A percentile compares a stretch with the other conserved stretches of the same genome.
Conservation (phyloP, 2,888 invertebrate genomes). For the Macrophya annulata region DNA sequence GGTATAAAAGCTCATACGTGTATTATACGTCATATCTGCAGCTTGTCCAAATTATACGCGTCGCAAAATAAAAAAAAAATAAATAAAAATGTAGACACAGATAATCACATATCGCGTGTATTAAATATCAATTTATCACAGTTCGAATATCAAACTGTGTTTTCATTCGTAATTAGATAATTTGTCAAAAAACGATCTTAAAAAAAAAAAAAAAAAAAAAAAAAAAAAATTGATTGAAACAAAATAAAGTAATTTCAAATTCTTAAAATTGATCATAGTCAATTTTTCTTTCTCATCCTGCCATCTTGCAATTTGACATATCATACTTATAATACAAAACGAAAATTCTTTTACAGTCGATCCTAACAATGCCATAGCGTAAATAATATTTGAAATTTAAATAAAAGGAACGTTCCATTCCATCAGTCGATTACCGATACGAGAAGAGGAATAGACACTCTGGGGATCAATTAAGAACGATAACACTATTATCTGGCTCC, state of each 20-base stretch:
- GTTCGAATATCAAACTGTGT: neutral
- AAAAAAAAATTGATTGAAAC: neutral
- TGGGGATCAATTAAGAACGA: constrained; percentile 45
- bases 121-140: neutral
- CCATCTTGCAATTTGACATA: neutral
- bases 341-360: neutral
- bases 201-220: too few species aligned
- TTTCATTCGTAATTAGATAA: neutral
- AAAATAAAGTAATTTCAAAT: neutral
- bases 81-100: neutral
- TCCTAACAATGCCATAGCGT: constrained; percentile 3
- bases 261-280: neutral
- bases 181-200: neutral
- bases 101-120: neutral
- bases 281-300: neutral
- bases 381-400: constrained; percentile 35
- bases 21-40: neutral
- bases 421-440: constrained; percentile 42
- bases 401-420: constrained; percentile 38
- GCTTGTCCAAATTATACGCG: neutral
- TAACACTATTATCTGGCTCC: constrained; percentile 47
- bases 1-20: neutral
- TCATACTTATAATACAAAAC: neutral
- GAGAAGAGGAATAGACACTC: constrained; percentile 45
- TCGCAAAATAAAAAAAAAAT: neutral